phyloP scores from a whole-genome alignment of 1,140 invertebrate species.

The Eubasilissa regina region DNA sequence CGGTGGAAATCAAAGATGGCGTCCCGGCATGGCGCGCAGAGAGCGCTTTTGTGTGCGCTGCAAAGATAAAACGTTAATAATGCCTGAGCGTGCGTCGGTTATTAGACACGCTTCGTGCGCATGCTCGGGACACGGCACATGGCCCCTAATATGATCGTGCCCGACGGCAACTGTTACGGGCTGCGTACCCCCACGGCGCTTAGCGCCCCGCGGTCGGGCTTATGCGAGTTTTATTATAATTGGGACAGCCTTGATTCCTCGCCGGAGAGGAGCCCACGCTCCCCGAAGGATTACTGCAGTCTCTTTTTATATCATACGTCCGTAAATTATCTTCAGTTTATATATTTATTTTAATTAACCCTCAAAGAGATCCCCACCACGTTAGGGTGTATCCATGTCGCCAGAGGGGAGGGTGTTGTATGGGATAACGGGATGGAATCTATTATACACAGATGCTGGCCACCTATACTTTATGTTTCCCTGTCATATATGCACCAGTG shows the following conservation, averaged over 20 bases:
- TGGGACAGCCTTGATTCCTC: conserved; percentile 10
- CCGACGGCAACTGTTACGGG: background rate
- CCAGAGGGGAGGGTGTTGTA: no score
- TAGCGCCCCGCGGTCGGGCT: background rate
- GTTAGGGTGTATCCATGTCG: no score
- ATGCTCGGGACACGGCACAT: conserved; percentile 2
- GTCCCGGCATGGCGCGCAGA: background rate
- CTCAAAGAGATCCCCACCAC: no score
- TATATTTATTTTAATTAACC: no score
- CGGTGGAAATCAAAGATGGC: background rate
- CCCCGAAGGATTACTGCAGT: background rate
- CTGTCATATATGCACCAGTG: no score
- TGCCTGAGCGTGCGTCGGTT: conserved; percentile 34
- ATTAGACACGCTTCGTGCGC: conserved; percentile 32
- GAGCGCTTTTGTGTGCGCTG: conserved; percentile 29
- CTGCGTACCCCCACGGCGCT: background rate
- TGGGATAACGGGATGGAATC: no score
- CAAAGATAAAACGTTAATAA: conserved; percentile 36
- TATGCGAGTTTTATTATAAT: conserved; percentile 23
- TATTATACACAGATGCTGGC: no score
- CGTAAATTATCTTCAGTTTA: no score
- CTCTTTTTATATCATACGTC: no score
- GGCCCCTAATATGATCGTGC: conserved; percentile 13
- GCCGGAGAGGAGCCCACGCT: no score
- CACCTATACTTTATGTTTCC: no score